Base-by-base conservation (phyloP, 1,140 invertebrate species). In the Stegodyphus mimosarum region DNA sequence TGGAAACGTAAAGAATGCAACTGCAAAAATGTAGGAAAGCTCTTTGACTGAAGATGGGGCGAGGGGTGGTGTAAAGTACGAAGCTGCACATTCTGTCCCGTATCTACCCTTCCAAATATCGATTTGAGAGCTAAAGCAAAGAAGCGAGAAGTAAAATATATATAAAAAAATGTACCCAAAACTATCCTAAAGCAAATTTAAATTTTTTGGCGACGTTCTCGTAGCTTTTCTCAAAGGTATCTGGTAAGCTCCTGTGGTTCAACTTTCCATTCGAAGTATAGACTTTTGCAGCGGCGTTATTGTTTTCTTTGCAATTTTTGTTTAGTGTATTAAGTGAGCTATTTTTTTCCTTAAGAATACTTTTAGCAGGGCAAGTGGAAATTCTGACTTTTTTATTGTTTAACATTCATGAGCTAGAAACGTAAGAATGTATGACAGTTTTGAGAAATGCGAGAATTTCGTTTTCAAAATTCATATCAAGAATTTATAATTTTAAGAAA, bases 101-200 rank as follows among this genome's bases (percentile, higher is more conserved):
- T 74, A 74, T 74, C 53, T 48, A 74, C 72, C 48, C 60, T 55
- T 18, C 60, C 72, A 60, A 48, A 53, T 74, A 74, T 74, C 52
- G 52, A 60, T 74, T 60, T 6, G 18, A 63, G 60, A 63, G 10
- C 10, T n/a, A 11, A 5, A 50, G 6, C 5, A n/a, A 15, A 6
- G 70, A 13, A 9, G 50, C 6, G 7, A 9, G 70, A 67, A 67
- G 66, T 33, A 50, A n/a, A 71, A 71, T 50, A 51, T n/a, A 4
- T 48, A 7, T 13, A 17, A 9, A 6, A 18, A 17, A 17, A 17
- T 6, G 50, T 52, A n/a, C 13, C 72, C 52, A 18, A 74, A 74
- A 74, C 72, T 50, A 74, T 74, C 52, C 55, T 13, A 52, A 55
- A 73, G 50, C 51, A 74, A 74, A 74, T 53, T 74, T 74, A 53